Conservation (phyloP, 2,113 vertebrate genomes). For the Leuciscus idus region DNA sequence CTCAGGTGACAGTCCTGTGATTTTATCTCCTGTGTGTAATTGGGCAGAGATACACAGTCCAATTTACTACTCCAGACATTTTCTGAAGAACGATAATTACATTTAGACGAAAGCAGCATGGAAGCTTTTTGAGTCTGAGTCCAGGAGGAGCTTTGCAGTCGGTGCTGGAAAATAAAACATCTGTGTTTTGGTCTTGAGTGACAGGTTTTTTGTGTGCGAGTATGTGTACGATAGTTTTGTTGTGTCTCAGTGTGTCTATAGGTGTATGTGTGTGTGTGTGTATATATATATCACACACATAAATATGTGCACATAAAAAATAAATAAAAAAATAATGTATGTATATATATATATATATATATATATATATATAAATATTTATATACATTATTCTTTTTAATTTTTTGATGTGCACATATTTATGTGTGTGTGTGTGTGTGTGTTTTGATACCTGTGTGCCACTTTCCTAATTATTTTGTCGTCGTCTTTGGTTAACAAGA, state of each 20-base stretch:
- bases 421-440: constrained; percentile 26
- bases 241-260: background rate
- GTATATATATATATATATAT: constrained; percentile 11
- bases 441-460: constrained; percentile 53
- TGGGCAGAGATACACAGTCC: constrained; percentile 62
- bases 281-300: background rate
- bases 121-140: constrained; percentile 57
- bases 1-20: constrained; percentile 63
- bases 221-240: constrained; percentile 15
- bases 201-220: background rate
- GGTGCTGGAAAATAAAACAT: constrained; percentile 8
- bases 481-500: constrained; percentile 67
- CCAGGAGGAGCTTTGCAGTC: constrained; percentile 31
- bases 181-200: background rate
- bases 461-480: constrained; percentile 70
- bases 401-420: background rate
- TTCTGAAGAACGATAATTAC: constrained; percentile 64
- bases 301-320: too few relatives aligned
- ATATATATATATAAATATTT: too few relatives aligned
- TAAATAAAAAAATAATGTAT: too few relatives aligned
- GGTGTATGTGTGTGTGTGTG: constrained; percentile 29
- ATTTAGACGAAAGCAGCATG: constrained; percentile 52
- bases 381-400: too few relatives aligned
- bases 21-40: constrained; percentile 71
- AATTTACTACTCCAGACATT: constrained; percentile 61